A percentile compares a stretch with the other conserved stretches of the same genome.
These are phyloP conservation scores for Delphinus delphis DNA, from an alignment of 2,113 vertebrate genomes.

Conservation along the genomic window DNA sequence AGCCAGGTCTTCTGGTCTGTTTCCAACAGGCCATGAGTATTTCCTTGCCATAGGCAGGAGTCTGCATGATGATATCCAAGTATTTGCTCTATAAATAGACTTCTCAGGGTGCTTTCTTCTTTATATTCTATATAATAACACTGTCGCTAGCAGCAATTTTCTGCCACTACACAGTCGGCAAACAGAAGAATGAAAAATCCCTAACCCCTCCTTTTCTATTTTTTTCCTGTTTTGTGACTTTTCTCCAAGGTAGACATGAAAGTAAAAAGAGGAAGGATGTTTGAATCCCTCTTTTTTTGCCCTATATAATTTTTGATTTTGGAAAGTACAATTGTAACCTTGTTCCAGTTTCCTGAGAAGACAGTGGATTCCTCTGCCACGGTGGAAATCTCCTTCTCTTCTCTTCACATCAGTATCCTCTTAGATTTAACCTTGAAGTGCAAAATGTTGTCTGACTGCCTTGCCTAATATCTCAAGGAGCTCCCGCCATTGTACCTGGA, in stretches of 20 bases:
- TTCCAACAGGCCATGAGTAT: neutral
- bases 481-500: neutral
- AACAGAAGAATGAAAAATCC: conserved; percentile 39
- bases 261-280: neutral
- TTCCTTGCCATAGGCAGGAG: neutral
- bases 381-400: neutral
- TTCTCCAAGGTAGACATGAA: conserved; percentile 15
- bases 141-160: neutral
- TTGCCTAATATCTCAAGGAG: neutral
- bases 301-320: neutral
- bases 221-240: conserved; percentile 33
- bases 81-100: conserved; percentile 44
- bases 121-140: conserved; percentile 33
- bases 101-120: conserved; percentile 19
- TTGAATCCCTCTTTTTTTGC: neutral
- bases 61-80: neutral
- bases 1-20: neutral
- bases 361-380: neutral
- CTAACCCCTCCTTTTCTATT: neutral
- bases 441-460: neutral
- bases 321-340: neutral
- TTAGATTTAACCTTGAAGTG: neutral
- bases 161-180: neutral
- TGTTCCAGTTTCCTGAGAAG: conserved; percentile 17
- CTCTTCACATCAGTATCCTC: neutral